Evolutionary conservation across 1,140 invertebrate genomes (phyloP).

Genomic region (Lepeophtheirus salmonis): DNA sequence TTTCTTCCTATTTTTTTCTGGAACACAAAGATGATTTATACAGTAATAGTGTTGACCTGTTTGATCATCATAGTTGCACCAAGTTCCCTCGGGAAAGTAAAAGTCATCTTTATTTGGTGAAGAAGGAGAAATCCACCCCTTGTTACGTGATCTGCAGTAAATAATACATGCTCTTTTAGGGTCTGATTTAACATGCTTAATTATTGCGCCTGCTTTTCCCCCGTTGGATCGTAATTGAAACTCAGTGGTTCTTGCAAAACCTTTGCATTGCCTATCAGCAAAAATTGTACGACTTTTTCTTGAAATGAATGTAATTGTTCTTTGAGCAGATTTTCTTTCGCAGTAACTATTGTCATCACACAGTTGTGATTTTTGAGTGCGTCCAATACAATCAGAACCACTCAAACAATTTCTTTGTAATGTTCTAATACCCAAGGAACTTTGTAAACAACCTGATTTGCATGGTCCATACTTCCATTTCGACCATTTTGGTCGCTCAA

Average conservation of each 20-base stretch:
- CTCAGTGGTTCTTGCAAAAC: background rate
- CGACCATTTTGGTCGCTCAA: background rate
- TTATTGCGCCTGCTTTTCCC: background rate
- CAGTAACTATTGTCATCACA: slow-evolving; percentile 1
- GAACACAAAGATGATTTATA: background rate
- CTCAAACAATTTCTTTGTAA: background rate
- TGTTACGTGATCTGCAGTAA: background rate
- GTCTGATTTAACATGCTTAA: background rate
- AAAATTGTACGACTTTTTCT: background rate
- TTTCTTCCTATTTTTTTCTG: slow-evolving; percentile 3
- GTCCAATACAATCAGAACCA: background rate
- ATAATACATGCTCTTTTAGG: background rate
- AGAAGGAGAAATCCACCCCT: background rate
- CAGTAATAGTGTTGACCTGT: slow-evolving; percentile 3
- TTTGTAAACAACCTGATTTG: slow-evolving; percentile 2
- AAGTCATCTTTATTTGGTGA: background rate
- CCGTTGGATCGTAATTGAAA: too few relatives aligned
- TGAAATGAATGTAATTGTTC: background rate
- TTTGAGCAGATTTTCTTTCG: background rate
- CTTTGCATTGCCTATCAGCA: background rate
- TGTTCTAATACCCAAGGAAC: background rate
- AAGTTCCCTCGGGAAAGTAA: slow-evolving; percentile 11
- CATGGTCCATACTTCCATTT: background rate
- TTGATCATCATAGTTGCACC: slow-evolving; percentile 3
- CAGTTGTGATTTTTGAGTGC: background rate